Evolutionary conservation across 2,888 invertebrate species (phyloP), one percentile per base, ranked within the genome.

Genomic region (Mimumesa dahlbomi): DNA sequence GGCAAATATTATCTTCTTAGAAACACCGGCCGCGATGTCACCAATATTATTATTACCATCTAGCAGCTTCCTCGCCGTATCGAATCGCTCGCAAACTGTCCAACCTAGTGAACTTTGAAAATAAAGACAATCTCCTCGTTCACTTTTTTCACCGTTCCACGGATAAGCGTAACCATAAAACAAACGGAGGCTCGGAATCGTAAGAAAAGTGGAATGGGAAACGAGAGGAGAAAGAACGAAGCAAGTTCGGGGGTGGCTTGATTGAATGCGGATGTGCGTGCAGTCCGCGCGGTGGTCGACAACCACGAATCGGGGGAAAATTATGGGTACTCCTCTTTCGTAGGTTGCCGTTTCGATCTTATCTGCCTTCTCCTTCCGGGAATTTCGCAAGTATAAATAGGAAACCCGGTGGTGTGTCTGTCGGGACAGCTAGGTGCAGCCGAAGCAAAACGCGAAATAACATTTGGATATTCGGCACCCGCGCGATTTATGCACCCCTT

Each of bases 231-330:
- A 40, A 34, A 29, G 31, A 56, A 38, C 16, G 43, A 29, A 18
- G n/a, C 29, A 48, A 29, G 50, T 76, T 75, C 62, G 74, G 72
- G n/a, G 75, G 70, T 54, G 64, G 57, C 45, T 82, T 85, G 86
- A 87, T 87, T 79, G 87, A 87, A 86, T 83, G 85, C 84, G 86
- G 85, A 85, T 84, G 86, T 87, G 87, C 87, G 87, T 87, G 87
- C 82, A 82, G 75, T 71, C 76, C 71, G 75, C 54, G 79, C 77
- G 77, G 74, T 68, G 73, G 74, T 73, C 81, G 79, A 77, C 77
- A 73, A 63, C 72, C 82, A 84, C 75, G 84, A 85, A 84, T 85
- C 84, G 80, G 78, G 83, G 77, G 80, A 81, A 85, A 81, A 86
- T 87, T 83, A 86, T 82, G 83, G 84, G 59, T 77, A 85, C 81